These are phyloP conservation scores for Zingel zingel DNA, from an alignment of 2,113 vertebrate species.

Conservation along the genomic window DNA sequence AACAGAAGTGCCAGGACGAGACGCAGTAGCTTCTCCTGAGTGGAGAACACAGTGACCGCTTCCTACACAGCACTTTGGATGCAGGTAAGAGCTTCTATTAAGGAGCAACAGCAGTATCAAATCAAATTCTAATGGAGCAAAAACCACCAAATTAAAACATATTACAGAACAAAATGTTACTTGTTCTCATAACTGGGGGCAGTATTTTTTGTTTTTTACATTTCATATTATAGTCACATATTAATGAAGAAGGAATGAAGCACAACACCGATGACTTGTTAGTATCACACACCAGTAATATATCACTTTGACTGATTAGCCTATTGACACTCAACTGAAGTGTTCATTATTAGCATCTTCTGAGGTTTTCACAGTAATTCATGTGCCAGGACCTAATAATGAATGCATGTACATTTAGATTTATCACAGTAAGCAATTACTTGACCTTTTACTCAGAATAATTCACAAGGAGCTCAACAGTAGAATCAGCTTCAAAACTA, in stretches of 20 bases:
- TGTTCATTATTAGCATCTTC: background rate
- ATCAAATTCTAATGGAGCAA: slow-evolving; percentile 10
- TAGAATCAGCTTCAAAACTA: background rate
- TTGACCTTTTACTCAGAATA: background rate
- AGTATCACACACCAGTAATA: slow-evolving; percentile 7
- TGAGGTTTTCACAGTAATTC: slow-evolving; percentile 9
- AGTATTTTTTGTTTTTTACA: background rate
- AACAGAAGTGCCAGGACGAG: background rate
- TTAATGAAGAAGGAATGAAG: background rate
- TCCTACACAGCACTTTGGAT: background rate
- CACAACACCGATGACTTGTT: background rate
- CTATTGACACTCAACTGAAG: background rate
- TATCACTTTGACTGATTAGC: slow-evolving; percentile 20
- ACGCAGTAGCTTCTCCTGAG: background rate
- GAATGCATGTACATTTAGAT: slow-evolving; percentile 17
- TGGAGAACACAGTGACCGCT: background rate
- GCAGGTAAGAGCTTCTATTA: background rate
- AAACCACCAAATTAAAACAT: background rate
- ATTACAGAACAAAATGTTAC: background rate
- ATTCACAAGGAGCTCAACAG: background rate
- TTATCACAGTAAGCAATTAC: background rate
- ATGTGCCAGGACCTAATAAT: background rate
- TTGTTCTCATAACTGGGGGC: background rate
- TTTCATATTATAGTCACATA: background rate
- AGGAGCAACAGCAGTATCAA: background rate